Conservation (phyloP, 1,140 invertebrate genomes). For the Caenorhabditis remanei region DNA sequence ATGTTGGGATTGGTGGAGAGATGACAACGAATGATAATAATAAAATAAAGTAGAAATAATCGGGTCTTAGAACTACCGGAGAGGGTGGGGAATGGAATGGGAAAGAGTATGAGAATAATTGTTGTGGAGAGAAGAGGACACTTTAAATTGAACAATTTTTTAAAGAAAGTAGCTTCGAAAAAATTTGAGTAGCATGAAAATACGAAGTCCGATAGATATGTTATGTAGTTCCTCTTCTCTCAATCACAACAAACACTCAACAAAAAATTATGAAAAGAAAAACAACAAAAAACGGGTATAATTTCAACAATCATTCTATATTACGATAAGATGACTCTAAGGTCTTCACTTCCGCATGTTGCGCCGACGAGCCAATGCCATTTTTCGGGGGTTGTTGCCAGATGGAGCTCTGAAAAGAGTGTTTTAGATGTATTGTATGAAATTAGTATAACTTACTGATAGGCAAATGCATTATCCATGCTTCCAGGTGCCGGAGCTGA, state of each 20-base stretch:
- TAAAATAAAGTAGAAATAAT: slow-evolving; percentile 1
- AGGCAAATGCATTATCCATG: slow-evolving; percentile 29
- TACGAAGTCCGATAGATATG: not conserved
- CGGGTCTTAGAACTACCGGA: slow-evolving; percentile 13
- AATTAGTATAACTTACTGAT: slow-evolving; percentile 12
- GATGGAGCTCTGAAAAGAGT: not conserved
- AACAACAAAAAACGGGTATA: slow-evolving; percentile 19
- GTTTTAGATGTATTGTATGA: not conserved
- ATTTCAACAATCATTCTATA: not conserved
- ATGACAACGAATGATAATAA: not conserved
- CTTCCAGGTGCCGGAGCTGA: not conserved
- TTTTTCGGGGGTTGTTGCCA: not conserved
- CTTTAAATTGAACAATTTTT: not conserved
- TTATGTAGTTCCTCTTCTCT: slow-evolving; percentile 34
- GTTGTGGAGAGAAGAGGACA: slow-evolving; percentile 43
- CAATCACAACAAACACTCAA: slow-evolving; percentile 16
- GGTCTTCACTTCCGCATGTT: slow-evolving; percentile 20
- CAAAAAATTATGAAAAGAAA: not conserved
- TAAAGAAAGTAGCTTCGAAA: not conserved
- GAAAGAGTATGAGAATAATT: not conserved
- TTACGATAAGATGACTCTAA: not conserved
- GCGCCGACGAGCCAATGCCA: slow-evolving; percentile 21
- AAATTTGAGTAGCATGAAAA: slow-evolving; percentile 12
- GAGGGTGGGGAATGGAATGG: not conserved
- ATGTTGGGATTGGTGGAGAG: not conserved